These are phyloP conservation scores for Daubentonia madagascariensis DNA, from an alignment of 2,113 vertebrate species.

Conservation along the genomic window DNA sequence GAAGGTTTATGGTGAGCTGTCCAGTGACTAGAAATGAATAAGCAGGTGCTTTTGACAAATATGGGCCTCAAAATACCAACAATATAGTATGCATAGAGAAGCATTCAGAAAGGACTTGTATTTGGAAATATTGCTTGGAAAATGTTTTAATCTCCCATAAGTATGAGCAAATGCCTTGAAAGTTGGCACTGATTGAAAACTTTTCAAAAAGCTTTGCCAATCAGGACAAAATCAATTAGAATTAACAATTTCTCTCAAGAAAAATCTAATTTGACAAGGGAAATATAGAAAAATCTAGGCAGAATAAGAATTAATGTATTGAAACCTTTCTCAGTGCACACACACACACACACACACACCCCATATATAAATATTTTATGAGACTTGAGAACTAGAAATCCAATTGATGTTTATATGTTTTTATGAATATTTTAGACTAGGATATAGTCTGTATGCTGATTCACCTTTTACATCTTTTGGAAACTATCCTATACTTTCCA, in stretches of 20 bases:
- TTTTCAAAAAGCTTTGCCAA: constrained; percentile 20
- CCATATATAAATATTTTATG: neutral
- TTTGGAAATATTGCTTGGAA: constrained; percentile 28
- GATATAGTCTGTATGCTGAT: neutral
- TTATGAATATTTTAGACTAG: constrained; percentile 19
- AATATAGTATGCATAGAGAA: neutral
- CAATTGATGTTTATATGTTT: neutral
- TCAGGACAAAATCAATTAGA: constrained; percentile 24
- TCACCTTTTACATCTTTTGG: neutral
- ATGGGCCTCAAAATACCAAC: neutral
- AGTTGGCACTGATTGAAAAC: neutral
- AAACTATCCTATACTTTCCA: neutral
- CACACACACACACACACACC: neutral
- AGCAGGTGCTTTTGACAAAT: neutral
- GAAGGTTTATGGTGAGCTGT: neutral
- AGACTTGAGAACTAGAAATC: neutral
- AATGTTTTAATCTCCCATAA: neutral
- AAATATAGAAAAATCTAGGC: constrained; percentile 15
- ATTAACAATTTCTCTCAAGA: constrained; percentile 36
- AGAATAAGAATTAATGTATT: neutral
- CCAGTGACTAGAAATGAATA: neutral
- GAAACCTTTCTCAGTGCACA: neutral
- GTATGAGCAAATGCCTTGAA: neutral
- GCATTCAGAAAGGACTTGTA: neutral
- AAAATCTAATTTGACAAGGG: constrained; percentile 22